Base-by-base conservation (phyloP, 2,797 vertebrate species). In the Tarsius wallacei region DNA sequence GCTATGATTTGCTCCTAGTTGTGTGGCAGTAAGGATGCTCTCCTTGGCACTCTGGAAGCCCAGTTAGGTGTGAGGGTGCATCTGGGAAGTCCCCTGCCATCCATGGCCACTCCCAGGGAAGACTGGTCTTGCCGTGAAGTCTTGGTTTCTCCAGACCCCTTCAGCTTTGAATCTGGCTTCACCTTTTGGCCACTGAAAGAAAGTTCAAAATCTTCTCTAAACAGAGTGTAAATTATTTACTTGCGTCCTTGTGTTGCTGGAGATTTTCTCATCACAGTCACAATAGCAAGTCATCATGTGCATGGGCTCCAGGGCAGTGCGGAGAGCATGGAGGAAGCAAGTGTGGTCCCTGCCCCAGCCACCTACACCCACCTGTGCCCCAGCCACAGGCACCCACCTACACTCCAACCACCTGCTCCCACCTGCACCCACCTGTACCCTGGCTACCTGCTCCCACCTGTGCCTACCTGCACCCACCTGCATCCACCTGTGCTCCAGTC, bases 21-120 rank as follows among this genome's bases (percentile, higher is more conserved):
- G 70, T 98, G 49, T 98, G 76, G 28, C 66, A 95, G 95, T 36
- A 91, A 95, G 57, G 51, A 76, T 73, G 21, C 11, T 42, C 42
- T 42, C 42, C 5, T 42, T 42, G 42, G 42, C 4, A 42, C 42
- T 42, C 42, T 42, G 42, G 42, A 42, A 42, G 42, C 3, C 42
- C 42, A 42, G 42, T 42, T 42, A 42, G 42, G 42, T 42, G 42
- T 5, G 42, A 42, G 7, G 42, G 42, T 42, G 17, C 24, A 16
- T 26, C 15, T 7, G 68, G n/a, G 80, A 90, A 14, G 49, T 7
- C 53, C 8, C 6, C 47, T 15, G 10, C 26, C 47, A 33, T 31
- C 8, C 42, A 42, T 42, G 42, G 42, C 42, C 42, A 42, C 42
- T 42, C 7, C 7, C 42, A 42, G 42, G 42, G 42, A 42, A 42